phyloP scores from a whole-genome alignment of 2,888 invertebrate genomes.

The Epinotia demarniana region DNA sequence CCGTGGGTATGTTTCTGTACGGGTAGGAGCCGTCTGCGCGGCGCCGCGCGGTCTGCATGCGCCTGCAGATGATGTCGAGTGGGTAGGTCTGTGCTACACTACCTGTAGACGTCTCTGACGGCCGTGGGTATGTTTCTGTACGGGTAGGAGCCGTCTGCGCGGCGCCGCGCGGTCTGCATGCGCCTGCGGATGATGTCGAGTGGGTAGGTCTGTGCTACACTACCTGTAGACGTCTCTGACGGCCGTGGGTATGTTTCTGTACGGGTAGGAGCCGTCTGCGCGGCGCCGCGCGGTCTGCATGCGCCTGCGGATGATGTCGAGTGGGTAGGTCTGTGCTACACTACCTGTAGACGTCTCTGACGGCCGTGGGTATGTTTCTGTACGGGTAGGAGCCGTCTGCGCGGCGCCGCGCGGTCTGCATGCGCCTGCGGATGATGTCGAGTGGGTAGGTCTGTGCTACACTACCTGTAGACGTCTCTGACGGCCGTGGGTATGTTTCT shows the following conservation, averaged over 20 bases:
- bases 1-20: slow-evolving; percentile 87
- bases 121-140: neutral
- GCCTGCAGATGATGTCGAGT: no score
- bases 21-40: slow-evolving; percentile 74
- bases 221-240: no score
- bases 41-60: no score
- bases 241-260: no score
- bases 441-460: no score
- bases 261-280: no score
- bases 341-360: slow-evolving; percentile 89
- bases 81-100: no score
- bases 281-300: slow-evolving; percentile 87
- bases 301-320: neutral
- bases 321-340: no score
- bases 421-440: no score
- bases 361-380: slow-evolving; percentile 87
- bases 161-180: slow-evolving; percentile 86
- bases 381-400: slow-evolving; percentile 98
- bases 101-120: neutral
- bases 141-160: no score
- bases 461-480: slow-evolving; percentile 87
- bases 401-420: slow-evolving; percentile 54
- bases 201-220: slow-evolving; percentile 89
- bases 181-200: slow-evolving; percentile 93
- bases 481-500: slow-evolving; percentile 88